phyloP scores from a whole-genome alignment of 2,888 invertebrate species.

The Sminthurides aquaticus region DNA sequence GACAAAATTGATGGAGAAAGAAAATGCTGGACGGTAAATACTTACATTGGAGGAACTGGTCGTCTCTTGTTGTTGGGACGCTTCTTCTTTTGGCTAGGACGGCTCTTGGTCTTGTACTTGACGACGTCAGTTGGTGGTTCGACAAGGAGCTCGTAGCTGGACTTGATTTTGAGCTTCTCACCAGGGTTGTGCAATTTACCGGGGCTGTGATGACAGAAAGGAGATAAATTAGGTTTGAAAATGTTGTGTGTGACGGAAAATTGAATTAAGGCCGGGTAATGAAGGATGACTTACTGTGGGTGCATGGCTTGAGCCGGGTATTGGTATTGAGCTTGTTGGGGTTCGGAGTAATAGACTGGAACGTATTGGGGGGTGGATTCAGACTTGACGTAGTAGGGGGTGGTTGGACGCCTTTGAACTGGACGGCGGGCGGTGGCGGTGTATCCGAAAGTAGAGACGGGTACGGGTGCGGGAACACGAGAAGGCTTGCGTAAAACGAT shows the following conservation, averaged over 20 bases:
- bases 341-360: background rate
- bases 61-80: background rate
- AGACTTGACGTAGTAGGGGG: background rate
- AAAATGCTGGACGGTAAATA: too few relatives aligned
- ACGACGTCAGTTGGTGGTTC: slow-evolving; percentile 6
- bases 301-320: background rate
- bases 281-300: background rate
- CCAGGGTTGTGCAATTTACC: slow-evolving; percentile 18
- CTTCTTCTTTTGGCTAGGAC: slow-evolving; percentile 6
- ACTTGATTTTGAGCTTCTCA: slow-evolving; percentile 21
- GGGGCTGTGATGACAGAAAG: slow-evolving; percentile 8
- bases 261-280: too few relatives aligned
- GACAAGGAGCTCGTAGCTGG: slow-evolving; percentile 19
- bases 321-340: background rate
- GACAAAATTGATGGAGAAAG: too few relatives aligned
- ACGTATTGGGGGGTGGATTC: background rate
- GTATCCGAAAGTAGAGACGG: slow-evolving; percentile 8
- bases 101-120: slow-evolving; percentile 13
- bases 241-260: background rate
- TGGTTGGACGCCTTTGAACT: background rate
- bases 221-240: too few relatives aligned
- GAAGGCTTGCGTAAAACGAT: background rate
- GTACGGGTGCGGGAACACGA: slow-evolving; percentile 4
- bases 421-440: background rate
- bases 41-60: background rate